Evolutionary conservation across 2,888 invertebrate genomes (phyloP).

Genomic region (Augiades crinisus): DNA sequence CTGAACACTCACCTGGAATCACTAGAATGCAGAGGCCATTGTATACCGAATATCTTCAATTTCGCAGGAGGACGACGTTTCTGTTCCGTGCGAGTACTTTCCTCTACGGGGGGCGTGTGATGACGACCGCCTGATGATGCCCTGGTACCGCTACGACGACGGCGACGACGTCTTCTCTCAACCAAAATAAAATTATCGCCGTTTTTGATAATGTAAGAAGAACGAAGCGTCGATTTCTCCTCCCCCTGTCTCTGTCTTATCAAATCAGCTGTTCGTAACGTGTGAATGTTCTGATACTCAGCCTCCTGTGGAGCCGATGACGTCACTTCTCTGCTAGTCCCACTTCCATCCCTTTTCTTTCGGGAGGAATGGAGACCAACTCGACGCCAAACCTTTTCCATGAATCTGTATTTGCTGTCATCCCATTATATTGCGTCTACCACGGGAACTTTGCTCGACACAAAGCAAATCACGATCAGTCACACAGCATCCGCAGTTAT

Average conservation of each 20-base stretch:
- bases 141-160: slow-evolving; percentile 72
- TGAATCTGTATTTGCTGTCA: slow-evolving; percentile 74
- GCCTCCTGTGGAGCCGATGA: slow-evolving; percentile 63
- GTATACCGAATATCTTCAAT: slow-evolving; percentile 75
- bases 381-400: slow-evolving; percentile 81
- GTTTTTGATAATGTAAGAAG: slow-evolving; percentile 76
- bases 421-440: slow-evolving; percentile 64
- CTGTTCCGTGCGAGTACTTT: slow-evolving; percentile 63
- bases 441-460: slow-evolving; percentile 30
- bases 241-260: slow-evolving; percentile 75
- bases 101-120: slow-evolving; percentile 73
- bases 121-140: slow-evolving; percentile 72
- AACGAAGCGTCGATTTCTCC: slow-evolving; percentile 74
- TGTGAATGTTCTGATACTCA: slow-evolving; percentile 77
- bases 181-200: slow-evolving; percentile 77
- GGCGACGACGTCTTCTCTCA: slow-evolving; percentile 68
- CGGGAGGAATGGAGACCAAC: slow-evolving; percentile 82
- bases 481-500: slow-evolving; percentile 22
- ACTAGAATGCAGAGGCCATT: slow-evolving; percentile 78
- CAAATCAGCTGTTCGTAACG: slow-evolving; percentile 75
- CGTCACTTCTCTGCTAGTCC: slow-evolving; percentile 70
- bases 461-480: slow-evolving; percentile 32
- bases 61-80: slow-evolving; percentile 74
- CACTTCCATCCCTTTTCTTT: slow-evolving; percentile 80
- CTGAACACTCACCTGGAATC: slow-evolving; percentile 63